Evolutionary conservation across 1,140 invertebrate species (phyloP).

Genomic region (Drosophila subpulchrella): DNA sequence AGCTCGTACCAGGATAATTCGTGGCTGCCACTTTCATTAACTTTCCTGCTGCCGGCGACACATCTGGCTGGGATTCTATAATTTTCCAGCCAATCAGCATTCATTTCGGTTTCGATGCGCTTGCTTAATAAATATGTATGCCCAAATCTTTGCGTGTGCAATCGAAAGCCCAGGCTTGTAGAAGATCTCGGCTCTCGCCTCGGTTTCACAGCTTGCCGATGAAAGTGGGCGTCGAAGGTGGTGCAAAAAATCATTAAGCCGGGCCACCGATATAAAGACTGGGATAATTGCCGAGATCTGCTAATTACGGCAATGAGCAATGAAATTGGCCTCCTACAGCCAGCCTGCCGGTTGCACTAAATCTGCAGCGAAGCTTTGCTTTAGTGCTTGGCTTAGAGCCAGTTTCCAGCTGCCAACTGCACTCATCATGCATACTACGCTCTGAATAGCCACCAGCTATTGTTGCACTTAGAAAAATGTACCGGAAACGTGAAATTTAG

Average conservation of each 20-base stretch:
- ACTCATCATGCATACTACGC: slow-evolving; percentile 81
- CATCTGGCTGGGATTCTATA: slow-evolving; percentile 34
- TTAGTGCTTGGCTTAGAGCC: slow-evolving; percentile 21
- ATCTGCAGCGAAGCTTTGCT: slow-evolving; percentile 81
- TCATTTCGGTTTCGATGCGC: slow-evolving; percentile 72
- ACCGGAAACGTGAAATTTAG: no score
- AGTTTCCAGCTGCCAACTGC: slow-evolving; percentile 43
- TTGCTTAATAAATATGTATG: slow-evolving; percentile 44
- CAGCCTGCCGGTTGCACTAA: slow-evolving; percentile 71
- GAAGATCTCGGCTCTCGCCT: slow-evolving; percentile 12
- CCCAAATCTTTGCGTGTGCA: slow-evolving; percentile 66
- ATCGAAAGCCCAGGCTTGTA: slow-evolving; percentile 30
- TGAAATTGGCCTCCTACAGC: slow-evolving; percentile 49
- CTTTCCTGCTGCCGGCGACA: slow-evolving; percentile 53
- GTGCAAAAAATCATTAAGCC: slow-evolving; percentile 49
- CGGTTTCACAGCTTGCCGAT: slow-evolving; percentile 48
- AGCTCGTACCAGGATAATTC: slow-evolving; percentile 15
- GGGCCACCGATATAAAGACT: slow-evolving; percentile 36
- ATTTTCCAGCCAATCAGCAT: slow-evolving; percentile 51
- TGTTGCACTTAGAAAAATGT: slow-evolving; percentile 13
- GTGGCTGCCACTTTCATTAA: slow-evolving; percentile 54
- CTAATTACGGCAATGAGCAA: slow-evolving; percentile 77
- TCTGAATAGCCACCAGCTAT: slow-evolving; percentile 72
- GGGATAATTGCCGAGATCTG: slow-evolving; percentile 74
- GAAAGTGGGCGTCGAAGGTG: slow-evolving; percentile 72